Evolutionary conservation across 2,113 vertebrate species (phyloP), one percentile per base, ranked within the genome.

Genomic region (Paracanthobrama guichenoti): DNA sequence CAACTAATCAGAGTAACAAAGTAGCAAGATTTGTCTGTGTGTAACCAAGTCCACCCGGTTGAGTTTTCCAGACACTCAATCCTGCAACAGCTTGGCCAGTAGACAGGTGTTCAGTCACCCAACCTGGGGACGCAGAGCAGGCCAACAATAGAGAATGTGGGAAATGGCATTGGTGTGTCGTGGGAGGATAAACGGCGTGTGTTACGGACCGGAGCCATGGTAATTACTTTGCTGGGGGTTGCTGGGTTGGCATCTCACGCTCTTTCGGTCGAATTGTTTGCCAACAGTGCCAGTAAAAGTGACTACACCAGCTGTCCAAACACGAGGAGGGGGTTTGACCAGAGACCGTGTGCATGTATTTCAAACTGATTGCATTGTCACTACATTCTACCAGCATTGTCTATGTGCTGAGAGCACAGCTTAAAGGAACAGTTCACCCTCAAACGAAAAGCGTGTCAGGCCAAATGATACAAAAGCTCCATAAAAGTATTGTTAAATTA

Each of bases 291-390:
- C 90, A 81, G 88, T 94, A 93, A 94, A 93, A 93, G 87, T 90
- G 87, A 84, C 71, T 89, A 84, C 88, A 90, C 88, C 93, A 94
- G 93, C 93, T 94, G 93, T 90, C 83, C 90, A 94, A 94, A 95
- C 88, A 94, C 26, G 1, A 87, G 89, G 90, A 44, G 75, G 48
- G 81, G 55, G 39, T 24, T 35, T 18, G 11, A 76, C 82, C 82
- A 42, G 28, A 71, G 64, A 35, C 57, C 13, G 3, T 18, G 31
- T 72, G 20, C 73, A 66, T 77, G 82, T 77, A 84, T 77, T 84
- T 84, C 50, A 77, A 35, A 77, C 59, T 67, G 60, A 84, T 66
- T 84, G 50, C 73, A 84, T 67, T 67, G 39, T 48, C 44, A 11
- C 71, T 28, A 39, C 16, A 75, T 67, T 67, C 77, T 50, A 66